These are phyloP conservation scores for Theonella swinhoei DNA, from an alignment of 37 sponge, comb jelly and placozoan genomes.

Conservation along the genomic window DNA sequence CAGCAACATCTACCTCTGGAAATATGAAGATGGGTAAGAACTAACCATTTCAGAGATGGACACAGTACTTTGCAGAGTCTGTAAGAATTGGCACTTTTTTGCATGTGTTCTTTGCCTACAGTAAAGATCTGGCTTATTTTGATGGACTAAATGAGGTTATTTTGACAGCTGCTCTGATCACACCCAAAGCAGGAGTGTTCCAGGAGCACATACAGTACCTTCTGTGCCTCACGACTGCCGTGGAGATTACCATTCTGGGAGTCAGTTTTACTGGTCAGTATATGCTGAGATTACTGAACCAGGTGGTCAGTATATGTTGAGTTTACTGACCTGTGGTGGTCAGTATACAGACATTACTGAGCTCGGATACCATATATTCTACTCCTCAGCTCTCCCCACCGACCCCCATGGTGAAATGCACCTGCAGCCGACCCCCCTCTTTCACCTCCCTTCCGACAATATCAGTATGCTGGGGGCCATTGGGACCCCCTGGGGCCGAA, in stretches of 20 bases:
- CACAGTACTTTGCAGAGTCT: background rate
- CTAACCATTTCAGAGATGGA: background rate
- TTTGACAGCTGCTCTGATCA: slow-evolving; percentile 84
- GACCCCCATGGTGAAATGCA: slow-evolving; percentile 88
- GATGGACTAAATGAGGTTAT: slow-evolving; percentile 97
- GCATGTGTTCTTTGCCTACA: no score
- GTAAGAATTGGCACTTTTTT: no score
- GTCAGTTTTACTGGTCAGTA: slow-evolving; percentile 84
- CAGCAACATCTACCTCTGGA: slow-evolving; percentile 94
- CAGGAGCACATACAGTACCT: slow-evolving; percentile 92
- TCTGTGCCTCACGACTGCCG: slow-evolving; percentile 86
- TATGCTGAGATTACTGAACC: no score
- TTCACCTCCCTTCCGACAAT: slow-evolving; percentile 87
- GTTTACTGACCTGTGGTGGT: background rate
- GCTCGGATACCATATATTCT: no score
- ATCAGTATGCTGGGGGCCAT: slow-evolving; percentile 65
- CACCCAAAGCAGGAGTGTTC: slow-evolving; percentile 87
- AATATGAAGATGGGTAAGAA: slow-evolving; percentile 89
- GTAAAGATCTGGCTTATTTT: slow-evolving; percentile 95
- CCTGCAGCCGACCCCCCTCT: slow-evolving; percentile 94
- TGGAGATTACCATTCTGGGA: slow-evolving; percentile 91
- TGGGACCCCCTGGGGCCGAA: slow-evolving; percentile 71
- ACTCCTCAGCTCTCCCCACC: slow-evolving; percentile 18
- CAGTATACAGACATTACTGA: background rate
- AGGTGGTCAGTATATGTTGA: background rate